A percentile compares a stretch with the other conserved stretches of the same genome.
Conservation (phyloP, 2,888 invertebrate species). For the Agapostemon virescens region DNA sequence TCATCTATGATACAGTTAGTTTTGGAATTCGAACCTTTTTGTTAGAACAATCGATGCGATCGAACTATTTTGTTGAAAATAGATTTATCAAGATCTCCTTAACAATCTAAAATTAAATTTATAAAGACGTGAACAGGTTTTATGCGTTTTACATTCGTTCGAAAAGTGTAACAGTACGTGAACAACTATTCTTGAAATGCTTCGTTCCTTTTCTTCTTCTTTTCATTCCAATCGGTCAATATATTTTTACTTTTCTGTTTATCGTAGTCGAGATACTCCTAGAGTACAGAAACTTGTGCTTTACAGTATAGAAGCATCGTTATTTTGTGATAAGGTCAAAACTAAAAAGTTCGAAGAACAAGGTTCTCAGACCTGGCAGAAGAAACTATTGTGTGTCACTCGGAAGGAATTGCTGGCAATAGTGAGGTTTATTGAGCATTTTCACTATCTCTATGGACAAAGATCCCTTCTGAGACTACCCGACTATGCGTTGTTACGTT, state of each 20-base stretch:
- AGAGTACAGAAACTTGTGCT: slow-evolving; percentile 34
- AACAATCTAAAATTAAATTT: slow-evolving; percentile 25
- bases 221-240: slow-evolving; percentile 20
- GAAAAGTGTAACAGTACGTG: slow-evolving; percentile 22
- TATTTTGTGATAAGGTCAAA: slow-evolving; percentile 21
- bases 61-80: slow-evolving; percentile 28
- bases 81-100: slow-evolving; percentile 20
- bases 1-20: slow-evolving; percentile 13
- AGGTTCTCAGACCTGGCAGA: not conserved
- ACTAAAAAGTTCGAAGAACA: slow-evolving; percentile 1
- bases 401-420: slow-evolving; percentile 4
- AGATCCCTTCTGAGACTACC: slow-evolving; percentile 3
- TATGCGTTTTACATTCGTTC: slow-evolving; percentile 16
- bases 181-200: slow-evolving; percentile 20
- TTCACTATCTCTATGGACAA: slow-evolving; percentile 7
- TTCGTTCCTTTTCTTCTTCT: not conserved
- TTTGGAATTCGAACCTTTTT: not conserved
- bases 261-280: slow-evolving; percentile 22
- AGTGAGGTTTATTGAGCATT: slow-evolving; percentile 9
- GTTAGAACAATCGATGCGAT: slow-evolving; percentile 11
- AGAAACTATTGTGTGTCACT: not conserved
- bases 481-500: not conserved
- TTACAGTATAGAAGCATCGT: slow-evolving; percentile 30
- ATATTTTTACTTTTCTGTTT: slow-evolving; percentile 11
- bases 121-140: slow-evolving; percentile 12